Evolutionary conservation across 2,113 vertebrate species (phyloP).

Genomic region (Emydura subglobosa): DNA sequence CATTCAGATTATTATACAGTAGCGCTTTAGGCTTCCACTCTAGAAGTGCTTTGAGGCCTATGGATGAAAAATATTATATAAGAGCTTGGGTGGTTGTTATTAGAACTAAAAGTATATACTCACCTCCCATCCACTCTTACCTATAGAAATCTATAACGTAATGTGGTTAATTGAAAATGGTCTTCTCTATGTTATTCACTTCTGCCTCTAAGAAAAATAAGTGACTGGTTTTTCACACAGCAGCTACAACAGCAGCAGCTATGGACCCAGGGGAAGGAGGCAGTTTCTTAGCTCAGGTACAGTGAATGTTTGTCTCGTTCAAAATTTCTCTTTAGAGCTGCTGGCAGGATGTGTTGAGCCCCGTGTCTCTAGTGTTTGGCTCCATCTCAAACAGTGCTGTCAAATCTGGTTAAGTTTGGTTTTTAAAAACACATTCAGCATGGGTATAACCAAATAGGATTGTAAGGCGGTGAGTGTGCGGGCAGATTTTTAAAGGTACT

Average conservation of each 20-base stretch:
- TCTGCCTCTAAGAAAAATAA: background rate
- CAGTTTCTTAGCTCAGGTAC: background rate
- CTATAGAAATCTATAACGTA: background rate
- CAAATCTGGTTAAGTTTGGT: background rate
- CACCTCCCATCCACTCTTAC: background rate
- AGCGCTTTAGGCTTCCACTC: background rate
- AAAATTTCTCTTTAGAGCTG: background rate
- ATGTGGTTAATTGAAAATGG: background rate
- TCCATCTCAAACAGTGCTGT: background rate
- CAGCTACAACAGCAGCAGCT: background rate
- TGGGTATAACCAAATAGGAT: background rate
- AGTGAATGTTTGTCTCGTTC: background rate
- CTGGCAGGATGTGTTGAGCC: background rate
- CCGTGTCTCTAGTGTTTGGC: background rate
- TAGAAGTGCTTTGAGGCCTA: background rate
- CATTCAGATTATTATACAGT: conserved; percentile 57
- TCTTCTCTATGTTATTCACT: background rate
- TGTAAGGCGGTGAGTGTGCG: background rate
- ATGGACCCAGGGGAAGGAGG: background rate
- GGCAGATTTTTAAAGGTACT: background rate
- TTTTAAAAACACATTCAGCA: background rate
- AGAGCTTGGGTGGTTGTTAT: background rate
- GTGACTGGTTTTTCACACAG: background rate
- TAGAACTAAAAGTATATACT: background rate
- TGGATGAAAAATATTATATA: background rate